Evolutionary conservation across 1,140 invertebrate genomes (phyloP).

Genomic region (Trigoniulus corallinus): DNA sequence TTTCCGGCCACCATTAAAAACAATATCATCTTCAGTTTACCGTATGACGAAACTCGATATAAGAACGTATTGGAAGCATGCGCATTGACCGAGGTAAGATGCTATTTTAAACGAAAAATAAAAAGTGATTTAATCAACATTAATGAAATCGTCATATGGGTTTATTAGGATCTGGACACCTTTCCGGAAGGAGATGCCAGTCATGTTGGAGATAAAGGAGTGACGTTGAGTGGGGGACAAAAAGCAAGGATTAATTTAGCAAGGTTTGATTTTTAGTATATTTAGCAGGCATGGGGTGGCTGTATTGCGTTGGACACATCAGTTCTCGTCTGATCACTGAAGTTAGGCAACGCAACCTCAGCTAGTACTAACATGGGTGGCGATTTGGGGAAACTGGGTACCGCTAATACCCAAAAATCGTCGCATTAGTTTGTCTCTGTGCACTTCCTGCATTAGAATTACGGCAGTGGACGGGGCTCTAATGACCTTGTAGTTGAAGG

Average conservation of each 20-base stretch:
- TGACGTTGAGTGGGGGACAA: constrained; percentile 33
- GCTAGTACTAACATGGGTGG: no score
- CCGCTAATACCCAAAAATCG: no score
- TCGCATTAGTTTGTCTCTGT: no score
- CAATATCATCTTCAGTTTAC: constrained; percentile 27
- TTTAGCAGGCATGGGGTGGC: no score
- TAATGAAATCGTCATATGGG: background rate
- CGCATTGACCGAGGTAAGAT: constrained; percentile 12
- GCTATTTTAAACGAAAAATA: background rate
- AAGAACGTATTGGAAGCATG: constrained; percentile 24
- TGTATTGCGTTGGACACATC: no score
- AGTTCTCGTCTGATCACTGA: no score
- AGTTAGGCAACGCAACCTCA: no score
- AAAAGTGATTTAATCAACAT: background rate
- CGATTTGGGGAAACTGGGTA: no score
- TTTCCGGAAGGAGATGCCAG: constrained; percentile 30
- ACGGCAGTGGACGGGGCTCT: no score
- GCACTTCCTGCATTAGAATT: no score
- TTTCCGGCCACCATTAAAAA: constrained; percentile 25
- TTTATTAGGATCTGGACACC: background rate
- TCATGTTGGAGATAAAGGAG: constrained; percentile 32
- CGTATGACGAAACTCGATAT: constrained; percentile 20
- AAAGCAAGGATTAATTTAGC: constrained; percentile 29
- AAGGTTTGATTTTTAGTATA: constrained; percentile 5
- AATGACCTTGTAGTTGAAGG: no score